phyloP scores from a whole-genome alignment of 1,140 invertebrate genomes.

The Orchestia grillus region DNA sequence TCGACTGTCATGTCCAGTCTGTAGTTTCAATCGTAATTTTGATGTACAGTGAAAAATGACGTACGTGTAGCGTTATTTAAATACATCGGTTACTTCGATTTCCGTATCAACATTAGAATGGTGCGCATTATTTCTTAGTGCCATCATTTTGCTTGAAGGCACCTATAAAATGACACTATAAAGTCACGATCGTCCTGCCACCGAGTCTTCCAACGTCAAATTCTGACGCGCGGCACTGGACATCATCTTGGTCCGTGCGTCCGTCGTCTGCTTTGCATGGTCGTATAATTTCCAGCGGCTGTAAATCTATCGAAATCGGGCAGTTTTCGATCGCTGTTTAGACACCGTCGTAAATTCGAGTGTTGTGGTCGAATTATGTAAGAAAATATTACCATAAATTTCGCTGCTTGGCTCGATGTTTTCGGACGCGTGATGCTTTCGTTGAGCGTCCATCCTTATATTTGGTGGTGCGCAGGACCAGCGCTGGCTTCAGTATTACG shows the following conservation, averaged over 20 bases:
- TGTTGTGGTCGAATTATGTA: conserved; percentile 21
- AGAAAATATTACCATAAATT: conserved; percentile 50
- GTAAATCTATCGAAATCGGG: conserved; percentile 50
- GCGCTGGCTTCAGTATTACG: background rate
- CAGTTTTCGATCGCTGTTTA: conserved; percentile 32
- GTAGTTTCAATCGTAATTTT: too few relatives aligned
- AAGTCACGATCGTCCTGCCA: background rate
- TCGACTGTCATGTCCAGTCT: too few relatives aligned
- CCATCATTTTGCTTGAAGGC: background rate
- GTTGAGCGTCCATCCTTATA: conserved; percentile 2
- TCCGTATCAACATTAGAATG: too few relatives aligned
- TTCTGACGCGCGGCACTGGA: background rate
- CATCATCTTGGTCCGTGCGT: background rate
- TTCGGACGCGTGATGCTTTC: conserved; percentile 7
- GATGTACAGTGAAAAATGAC: too few relatives aligned
- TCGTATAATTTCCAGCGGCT: conserved; percentile 21
- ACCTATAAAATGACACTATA: background rate
- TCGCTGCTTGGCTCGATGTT: conserved; percentile 19
- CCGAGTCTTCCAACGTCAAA: background rate
- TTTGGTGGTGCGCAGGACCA: conserved; percentile 32
- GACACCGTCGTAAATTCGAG: conserved; percentile 5
- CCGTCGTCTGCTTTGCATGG: background rate
- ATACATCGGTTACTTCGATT: too few relatives aligned
- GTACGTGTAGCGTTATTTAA: too few relatives aligned
- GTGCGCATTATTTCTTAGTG: too few relatives aligned